Evolutionary conservation across 1,140 invertebrate genomes (phyloP), one percentile per base, ranked within the genome.

Genomic region (Chironomus striatipennis): DNA sequence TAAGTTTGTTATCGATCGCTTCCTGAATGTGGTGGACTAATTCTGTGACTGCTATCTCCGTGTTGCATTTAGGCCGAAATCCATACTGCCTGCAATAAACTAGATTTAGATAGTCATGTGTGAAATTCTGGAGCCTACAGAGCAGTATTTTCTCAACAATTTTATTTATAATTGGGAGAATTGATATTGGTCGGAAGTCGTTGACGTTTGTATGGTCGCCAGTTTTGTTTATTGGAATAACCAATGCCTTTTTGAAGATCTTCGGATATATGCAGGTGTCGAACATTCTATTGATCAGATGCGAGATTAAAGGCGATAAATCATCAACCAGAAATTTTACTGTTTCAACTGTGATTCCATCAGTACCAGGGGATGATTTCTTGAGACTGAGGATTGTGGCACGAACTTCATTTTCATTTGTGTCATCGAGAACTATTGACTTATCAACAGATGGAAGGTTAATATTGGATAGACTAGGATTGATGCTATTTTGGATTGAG

Each of bases 1-100:
- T 73, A 42, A 2, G 12, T 17, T 72, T 20, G 0, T 24, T 73
- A n/a, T 73, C 75, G 10, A 78, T n/a, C 4, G 64, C 64, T 21
- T 74, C 8, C 7, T 17, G 18, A 10, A 72, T 6, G 15, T 73
- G 15, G 15, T 72, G n/a, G 21, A 57, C 20, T 7, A 74, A 17
- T 5, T 73, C 73, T 5, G 5, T 43, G 42, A 10, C 42, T 7
- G 42, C 42, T 7, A 43, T 43, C 10, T 43, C 42, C 10, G 42
- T 43, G 5, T 10, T 10, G 10, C 42, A 43, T 43, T 10, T 43
- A 7, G 5, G 42, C 10, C 42, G 5, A 43, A 43, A 43, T 43
- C 42, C 42, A 43, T 7, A 43, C 42, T 43, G 42, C 5, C 10
- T 7, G 42, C 10, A 5, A 43, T 43, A 43, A 43, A 43, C 10